Evolutionary conservation across 2,797 vertebrate species (phyloP).

Genomic region (Macrochelys suwanniensis): DNA sequence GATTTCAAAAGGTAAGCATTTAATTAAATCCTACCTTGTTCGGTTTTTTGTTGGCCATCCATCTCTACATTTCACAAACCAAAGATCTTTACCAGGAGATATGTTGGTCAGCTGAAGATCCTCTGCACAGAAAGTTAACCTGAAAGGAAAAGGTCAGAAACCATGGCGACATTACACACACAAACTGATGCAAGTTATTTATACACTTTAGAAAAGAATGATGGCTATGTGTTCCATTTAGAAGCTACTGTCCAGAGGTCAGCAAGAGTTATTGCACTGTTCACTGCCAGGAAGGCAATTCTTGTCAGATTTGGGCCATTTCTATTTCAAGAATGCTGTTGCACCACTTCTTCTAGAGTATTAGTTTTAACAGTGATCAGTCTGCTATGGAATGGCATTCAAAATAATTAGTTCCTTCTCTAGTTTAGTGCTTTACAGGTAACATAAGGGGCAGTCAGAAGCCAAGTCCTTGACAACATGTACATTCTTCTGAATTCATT

Average conservation of each 20-base stretch:
- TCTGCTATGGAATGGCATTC: not conserved
- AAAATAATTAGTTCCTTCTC: not conserved
- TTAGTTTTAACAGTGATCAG: not conserved
- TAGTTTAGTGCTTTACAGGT: not conserved
- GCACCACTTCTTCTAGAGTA: fast-evolving
- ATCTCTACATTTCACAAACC: conserved; percentile 90
- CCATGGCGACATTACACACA: not conserved
- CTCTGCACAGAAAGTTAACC: conserved; percentile 91
- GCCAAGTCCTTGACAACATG: not conserved
- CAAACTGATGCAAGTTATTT: fast-evolving
- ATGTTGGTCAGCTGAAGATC: conserved; percentile 85
- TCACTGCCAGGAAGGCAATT: not conserved
- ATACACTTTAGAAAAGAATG: not conserved
- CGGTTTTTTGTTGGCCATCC: conserved; percentile 90
- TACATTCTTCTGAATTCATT: not conserved
- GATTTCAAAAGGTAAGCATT: not conserved
- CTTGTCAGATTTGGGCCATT: not conserved
- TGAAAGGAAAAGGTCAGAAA: conserved; percentile 60
- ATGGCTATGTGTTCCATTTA: too few species aligned
- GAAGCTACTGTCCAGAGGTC: too few species aligned
- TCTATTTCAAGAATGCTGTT: not conserved
- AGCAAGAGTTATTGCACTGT: not conserved
- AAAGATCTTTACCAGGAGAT: conserved; percentile 88
- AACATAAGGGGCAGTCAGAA: not conserved
- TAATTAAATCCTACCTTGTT: conserved; percentile 83